Evolutionary conservation across 2,797 vertebrate species (phyloP).

Genomic region (Lithobates pipiens): DNA sequence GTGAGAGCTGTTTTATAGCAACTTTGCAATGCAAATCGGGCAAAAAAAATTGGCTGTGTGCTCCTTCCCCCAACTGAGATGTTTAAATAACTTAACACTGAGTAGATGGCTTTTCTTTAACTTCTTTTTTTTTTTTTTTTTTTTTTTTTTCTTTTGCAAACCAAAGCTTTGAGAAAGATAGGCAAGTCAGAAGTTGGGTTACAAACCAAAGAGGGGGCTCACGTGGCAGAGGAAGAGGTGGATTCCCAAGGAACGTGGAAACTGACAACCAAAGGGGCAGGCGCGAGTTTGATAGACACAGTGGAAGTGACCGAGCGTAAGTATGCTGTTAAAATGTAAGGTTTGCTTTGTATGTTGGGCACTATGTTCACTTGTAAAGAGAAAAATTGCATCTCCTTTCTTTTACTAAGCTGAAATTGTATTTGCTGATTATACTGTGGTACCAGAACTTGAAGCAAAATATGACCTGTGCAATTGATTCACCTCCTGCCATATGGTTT

Average conservation of each 20-base stretch:
- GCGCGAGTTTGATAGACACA: slow-evolving; percentile 83
- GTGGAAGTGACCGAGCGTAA: slow-evolving; percentile 79
- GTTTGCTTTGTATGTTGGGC: neutral
- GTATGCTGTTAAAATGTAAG: slow-evolving; percentile 59
- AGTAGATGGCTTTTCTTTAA: neutral
- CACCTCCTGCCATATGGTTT: too few relatives aligned
- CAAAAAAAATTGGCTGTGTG: too few relatives aligned
- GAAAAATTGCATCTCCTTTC: too few relatives aligned
- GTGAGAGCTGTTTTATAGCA: too few relatives aligned
- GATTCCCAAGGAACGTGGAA: slow-evolving; percentile 74
- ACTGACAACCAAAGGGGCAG: slow-evolving; percentile 83
- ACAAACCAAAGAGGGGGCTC: slow-evolving; percentile 72
- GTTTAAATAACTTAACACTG: too few relatives aligned
- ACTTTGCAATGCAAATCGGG: too few relatives aligned
- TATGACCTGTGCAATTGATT: neutral
- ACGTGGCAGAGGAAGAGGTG: slow-evolving; percentile 76
- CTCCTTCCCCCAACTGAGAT: too few relatives aligned
- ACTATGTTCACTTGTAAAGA: too few relatives aligned
- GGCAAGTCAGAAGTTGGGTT: slow-evolving; percentile 73
- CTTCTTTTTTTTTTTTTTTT: neutral
- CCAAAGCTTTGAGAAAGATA: slow-evolving; percentile 67
- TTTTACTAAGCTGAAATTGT: too few relatives aligned
- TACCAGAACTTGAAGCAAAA: neutral
- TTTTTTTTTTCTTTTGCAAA: too few relatives aligned
- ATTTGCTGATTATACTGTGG: too few relatives aligned